Evolutionary conservation across 2,797 vertebrate genomes (phyloP), one percentile per base, ranked within the genome.

Genomic region (Danionella dracula): DNA sequence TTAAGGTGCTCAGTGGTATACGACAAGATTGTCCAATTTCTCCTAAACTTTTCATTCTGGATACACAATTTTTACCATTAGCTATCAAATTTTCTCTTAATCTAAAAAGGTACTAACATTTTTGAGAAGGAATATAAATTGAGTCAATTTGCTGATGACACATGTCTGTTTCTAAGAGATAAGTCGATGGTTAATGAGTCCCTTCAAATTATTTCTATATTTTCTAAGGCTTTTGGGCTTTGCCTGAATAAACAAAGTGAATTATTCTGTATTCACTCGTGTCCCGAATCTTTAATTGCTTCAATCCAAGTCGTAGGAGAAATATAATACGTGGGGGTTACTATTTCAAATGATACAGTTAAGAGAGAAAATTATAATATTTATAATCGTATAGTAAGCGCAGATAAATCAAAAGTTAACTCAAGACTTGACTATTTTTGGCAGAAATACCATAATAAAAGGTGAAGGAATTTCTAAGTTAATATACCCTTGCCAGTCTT

Each of bases 121-220:
- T 58, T 59, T n/a, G 13, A 59, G 2, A 42, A 49, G 15, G 35
- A 69, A 46, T 61, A 17, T 15, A 69, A 61, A 31, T 64, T 66
- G 4, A 71, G 61, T 51, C 45, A 46, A 29, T 65, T 58, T 45
- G 29, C 56, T 7, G 54, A 71, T 45, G 27, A 70, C 20, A 20
- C 41, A 5, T 15, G 9, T 6, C 11, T 45, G 4, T 13, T 45
- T 45, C 12, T 21, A 21, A 19, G 5, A 19, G 20, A 45, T 45
- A 45, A 2, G 6, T 12, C 3, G 4, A 45, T 45, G 42, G 42
- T 45, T 10, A 10, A 45, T 20, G 5, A 6, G 12, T 16, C 42
- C 16, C 42, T 45, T 45, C 2, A 12, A 19, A 4, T 11, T 10
- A 13, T 45, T 10, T 21, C 5, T 5, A 20, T 20, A 5, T 23